These are phyloP conservation scores for Marronus borbonicus DNA, from an alignment of 2,888 invertebrate species.

Conservation along the genomic window DNA sequence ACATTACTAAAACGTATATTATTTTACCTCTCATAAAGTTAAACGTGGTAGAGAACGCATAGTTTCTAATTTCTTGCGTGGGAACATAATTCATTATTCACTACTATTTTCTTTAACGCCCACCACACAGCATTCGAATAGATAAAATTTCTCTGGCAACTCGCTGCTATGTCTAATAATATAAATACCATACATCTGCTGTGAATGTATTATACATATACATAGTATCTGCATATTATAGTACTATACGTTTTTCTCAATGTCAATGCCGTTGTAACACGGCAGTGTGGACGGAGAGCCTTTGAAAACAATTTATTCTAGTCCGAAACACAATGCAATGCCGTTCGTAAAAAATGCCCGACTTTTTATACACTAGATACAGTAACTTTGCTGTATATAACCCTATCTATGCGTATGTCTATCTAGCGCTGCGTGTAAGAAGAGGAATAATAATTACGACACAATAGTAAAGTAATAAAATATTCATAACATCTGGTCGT, in stretches of 20 bases:
- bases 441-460: conserved; percentile 21
- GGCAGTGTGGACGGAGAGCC: conserved; percentile 5
- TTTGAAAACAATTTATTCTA: conserved; percentile 40
- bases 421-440: not conserved
- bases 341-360: conserved; percentile 34
- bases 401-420: not conserved
- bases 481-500: conserved; percentile 33
- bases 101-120: conserved; percentile 36
- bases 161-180: not conserved
- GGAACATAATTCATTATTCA: conserved; percentile 49
- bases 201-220: not conserved
- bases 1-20: not conserved
- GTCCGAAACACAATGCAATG: conserved; percentile 45
- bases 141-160: conserved; percentile 41
- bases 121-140: conserved; percentile 27
- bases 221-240: conserved; percentile 10
- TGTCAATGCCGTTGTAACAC: conserved; percentile 42
- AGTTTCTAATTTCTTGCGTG: conserved; percentile 39
- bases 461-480: conserved; percentile 32
- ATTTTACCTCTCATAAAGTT: conserved; percentile 2
- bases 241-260: conserved; percentile 31
- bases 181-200: conserved; percentile 21
- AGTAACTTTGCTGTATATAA: not conserved
- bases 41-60: conserved; percentile 18
- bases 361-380: conserved; percentile 2